Base-by-base conservation (phyloP, 2,113 vertebrate genomes). In the Benitochromis conjunctus region DNA sequence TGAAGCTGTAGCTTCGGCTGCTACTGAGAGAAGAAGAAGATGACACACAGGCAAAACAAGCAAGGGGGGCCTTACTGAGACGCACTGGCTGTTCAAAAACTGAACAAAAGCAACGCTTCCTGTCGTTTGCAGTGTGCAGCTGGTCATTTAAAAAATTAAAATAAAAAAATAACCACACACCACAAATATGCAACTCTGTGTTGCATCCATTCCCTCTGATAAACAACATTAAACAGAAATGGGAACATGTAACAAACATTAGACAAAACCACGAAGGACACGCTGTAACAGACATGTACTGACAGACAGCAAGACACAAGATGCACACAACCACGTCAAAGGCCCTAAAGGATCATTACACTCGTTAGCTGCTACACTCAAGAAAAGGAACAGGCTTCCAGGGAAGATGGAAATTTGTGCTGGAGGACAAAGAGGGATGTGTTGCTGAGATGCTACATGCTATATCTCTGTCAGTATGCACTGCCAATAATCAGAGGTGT, bases 1-100 rank as follows among this genome's bases (percentile, higher is more conserved):
- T 18, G 91, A 90, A 79, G 43, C 92, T 66, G 78, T 93, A 86
- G 96, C 96, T 92, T 97, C 97, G 90, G 94, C 93, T 90, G 84
- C 93, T 94, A 97, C 98, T 98, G 96, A 81, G 9, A 55, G 13
- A 5, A 6, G 19, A 83, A 57, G 29, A 83, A 36, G 1, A 76
- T 10, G 26, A 87, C 14, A 77, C 38, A 88, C 74, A 82, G 51
- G 56, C n/a, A 86, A 55, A 80, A 29, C 24, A 34, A 76, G 19
- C 21, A 14, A 46, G 41, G 3, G 6, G 34, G 7, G 6, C 53
- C 16, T 88, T 6, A 51, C 43, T 54, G 46, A 76, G 10, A 53
- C 18, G 71, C 46, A 76, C 71, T 76, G 26, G 71, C 71, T 34
- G 71, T 76, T 34, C 26, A 53, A 76, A 76, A 74, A n/a, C 46